phyloP scores from a whole-genome alignment of 2,797 vertebrate species.

The Danio albolineatus region DNA sequence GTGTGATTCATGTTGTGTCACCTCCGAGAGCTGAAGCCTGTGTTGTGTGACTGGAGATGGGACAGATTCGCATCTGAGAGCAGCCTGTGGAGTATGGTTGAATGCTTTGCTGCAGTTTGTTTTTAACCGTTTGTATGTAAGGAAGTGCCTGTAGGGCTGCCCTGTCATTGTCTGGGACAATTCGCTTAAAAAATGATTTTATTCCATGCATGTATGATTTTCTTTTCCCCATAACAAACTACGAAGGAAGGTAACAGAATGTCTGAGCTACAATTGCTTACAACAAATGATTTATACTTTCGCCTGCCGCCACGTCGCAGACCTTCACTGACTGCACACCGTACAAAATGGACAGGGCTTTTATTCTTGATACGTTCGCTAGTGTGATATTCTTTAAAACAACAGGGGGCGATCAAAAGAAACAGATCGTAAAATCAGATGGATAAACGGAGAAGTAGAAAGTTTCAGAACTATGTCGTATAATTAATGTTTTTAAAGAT shows the following conservation, averaged over 20 bases:
- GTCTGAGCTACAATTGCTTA: neutral
- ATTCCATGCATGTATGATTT: neutral
- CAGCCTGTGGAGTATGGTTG: conserved; percentile 3
- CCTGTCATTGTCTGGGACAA: neutral
- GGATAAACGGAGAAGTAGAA: too few relatives aligned
- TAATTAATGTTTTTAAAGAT: too few relatives aligned
- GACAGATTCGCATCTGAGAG: conserved; percentile 16
- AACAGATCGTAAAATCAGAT: too few relatives aligned
- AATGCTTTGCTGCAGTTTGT: neutral
- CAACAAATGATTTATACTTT: too few relatives aligned
- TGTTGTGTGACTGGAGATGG: conserved; percentile 24
- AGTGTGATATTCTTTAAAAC: too few relatives aligned
- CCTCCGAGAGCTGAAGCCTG: conserved; percentile 5
- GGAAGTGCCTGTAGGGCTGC: neutral
- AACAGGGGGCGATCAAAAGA: too few relatives aligned
- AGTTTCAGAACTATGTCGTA: too few relatives aligned
- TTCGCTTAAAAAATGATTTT: neutral
- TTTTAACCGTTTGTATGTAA: neutral
- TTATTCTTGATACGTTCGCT: too few relatives aligned
- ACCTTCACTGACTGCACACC: too few relatives aligned
- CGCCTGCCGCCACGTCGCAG: too few relatives aligned
- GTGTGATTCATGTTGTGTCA: conserved; percentile 15
- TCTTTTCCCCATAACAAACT: neutral
- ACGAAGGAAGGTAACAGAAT: neutral
- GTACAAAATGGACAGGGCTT: too few relatives aligned